Conservation (phyloP, 2,888 invertebrate genomes). For the Brenthis hecate region DNA sequence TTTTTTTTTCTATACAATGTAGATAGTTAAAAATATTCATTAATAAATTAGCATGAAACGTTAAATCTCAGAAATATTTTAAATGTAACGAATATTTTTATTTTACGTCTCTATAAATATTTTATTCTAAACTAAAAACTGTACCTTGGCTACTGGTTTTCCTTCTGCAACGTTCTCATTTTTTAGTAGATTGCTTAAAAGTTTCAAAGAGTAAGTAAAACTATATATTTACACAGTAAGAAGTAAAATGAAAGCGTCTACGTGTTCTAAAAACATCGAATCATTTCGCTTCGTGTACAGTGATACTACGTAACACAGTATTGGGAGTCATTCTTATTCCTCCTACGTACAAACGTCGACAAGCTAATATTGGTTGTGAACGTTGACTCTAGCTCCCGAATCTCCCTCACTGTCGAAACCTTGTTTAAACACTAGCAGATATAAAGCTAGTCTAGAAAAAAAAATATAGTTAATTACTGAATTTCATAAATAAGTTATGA, state of each 20-base stretch:
- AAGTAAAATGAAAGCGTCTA: constrained; percentile 17
- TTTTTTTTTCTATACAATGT: too few species aligned
- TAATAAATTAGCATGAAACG: too few species aligned
- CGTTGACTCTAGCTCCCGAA: constrained; percentile 40
- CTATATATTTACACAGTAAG: constrained; percentile 5
- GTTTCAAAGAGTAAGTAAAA: neutral
- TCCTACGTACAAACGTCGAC: constrained; percentile 51
- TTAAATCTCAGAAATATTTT: too few species aligned
- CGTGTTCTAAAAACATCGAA: constrained; percentile 19
- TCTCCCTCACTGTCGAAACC: constrained; percentile 17
- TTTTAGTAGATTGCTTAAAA: too few species aligned
- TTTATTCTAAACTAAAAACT: too few species aligned
- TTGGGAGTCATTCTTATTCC: constrained; percentile 55
- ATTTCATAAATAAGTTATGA: too few species aligned
- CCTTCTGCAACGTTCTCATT: too few species aligned
- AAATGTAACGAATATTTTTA: too few species aligned
- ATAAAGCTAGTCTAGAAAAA: constrained; percentile 1
- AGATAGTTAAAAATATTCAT: too few species aligned
- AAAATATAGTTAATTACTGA: too few species aligned
- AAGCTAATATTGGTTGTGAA: constrained; percentile 59
- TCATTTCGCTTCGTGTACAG: constrained; percentile 6
- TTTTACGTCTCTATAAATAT: too few species aligned
- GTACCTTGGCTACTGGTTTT: too few species aligned
- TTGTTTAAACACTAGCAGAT: constrained; percentile 4
- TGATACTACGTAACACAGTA: constrained; percentile 22